Base-by-base conservation (phyloP, 2,888 invertebrate species). In the Rugalucina vietnamica region DNA sequence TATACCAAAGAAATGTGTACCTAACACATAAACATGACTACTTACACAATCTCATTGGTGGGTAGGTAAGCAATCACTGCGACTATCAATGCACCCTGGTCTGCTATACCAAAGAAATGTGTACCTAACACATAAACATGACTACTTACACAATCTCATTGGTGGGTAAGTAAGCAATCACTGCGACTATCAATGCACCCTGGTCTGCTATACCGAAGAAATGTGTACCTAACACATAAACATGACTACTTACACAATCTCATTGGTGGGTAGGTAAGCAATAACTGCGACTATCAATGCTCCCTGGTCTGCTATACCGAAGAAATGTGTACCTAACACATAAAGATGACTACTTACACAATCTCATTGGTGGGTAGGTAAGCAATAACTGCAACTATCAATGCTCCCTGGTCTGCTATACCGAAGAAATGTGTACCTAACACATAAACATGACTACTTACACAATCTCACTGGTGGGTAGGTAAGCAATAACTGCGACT, bases 361-460 rank as follows among this genome's bases (percentile, higher is more conserved):
- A 98, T 96, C 91, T 97, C 96, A 88, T 97, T 96, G 0, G 98
- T 98, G 94, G 97, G 97, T 0, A 97, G 97, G 76, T 96, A 97
- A 93, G 97, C 97, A 92, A 97, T 97, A 0, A 98, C 97, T 0
- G 98, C 98, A 0, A 98, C 97, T 36, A 98, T 94, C 0, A 98
- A 96, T 29, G 98, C 98, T 0, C 98, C 98, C 93, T 98, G 98
- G 95, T 98, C 98, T 1, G 98, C 98, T 95, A 98, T 97, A 92
- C 97, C 97, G 95, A 91, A 94, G 78, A 89, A 88, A 82, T 93
- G 91, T 21, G 89, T 89, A 0, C 94, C n/a, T n/a, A n/a, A n/a
- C n/a, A n/a, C n/a, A n/a, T n/a, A n/a, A n/a, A n/a, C n/a, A n/a
- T n/a, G n/a, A 24, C 14, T 70, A 91, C 95, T 93, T 92, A 95